Conservation (phyloP, 2,888 invertebrate species). For the Mythimna lalbum region DNA sequence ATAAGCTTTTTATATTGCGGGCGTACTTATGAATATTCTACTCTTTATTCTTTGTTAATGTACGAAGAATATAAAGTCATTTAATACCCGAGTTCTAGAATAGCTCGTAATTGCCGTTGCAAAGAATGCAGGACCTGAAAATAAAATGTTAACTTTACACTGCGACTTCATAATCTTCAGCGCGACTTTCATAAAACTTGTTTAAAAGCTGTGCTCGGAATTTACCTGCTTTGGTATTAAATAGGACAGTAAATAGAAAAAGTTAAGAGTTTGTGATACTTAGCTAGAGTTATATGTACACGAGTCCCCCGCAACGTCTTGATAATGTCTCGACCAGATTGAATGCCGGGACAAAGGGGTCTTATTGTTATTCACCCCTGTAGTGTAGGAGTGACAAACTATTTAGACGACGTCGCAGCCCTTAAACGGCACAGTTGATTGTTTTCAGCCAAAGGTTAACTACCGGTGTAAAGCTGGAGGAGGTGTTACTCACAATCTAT, state of each 20-base stretch:
- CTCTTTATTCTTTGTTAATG: constrained; percentile 3
- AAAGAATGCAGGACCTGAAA: constrained; percentile 25
- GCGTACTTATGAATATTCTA: constrained; percentile 3
- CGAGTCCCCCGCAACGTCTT: constrained; percentile 78
- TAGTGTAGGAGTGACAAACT: constrained; percentile 81
- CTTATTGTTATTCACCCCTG: constrained; percentile 89
- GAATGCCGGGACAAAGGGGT: constrained; percentile 87
- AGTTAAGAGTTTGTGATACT: constrained; percentile 56
- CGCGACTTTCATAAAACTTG: constrained; percentile 42
- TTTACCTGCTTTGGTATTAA: constrained; percentile 41
- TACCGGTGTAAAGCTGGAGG: constrained; percentile 59
- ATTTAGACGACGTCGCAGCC: constrained; percentile 79
- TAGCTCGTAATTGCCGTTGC: constrained; percentile 23
- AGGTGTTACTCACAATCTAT: constrained; percentile 58
- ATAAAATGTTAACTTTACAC: constrained; percentile 43
- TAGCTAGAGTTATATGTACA: constrained; percentile 68
- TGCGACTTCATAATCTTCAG: constrained; percentile 46
- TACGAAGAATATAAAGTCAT: constrained; percentile 1
- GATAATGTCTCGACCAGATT: constrained; percentile 85
- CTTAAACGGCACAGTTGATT: constrained; percentile 75
- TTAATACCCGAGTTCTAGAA: constrained; percentile 18
- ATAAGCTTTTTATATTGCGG: constrained; percentile 14
- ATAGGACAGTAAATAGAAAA: constrained; percentile 58
- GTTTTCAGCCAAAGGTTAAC: constrained; percentile 76
- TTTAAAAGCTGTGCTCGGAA: constrained; percentile 48